Evolutionary conservation across 2,888 invertebrate genomes (phyloP), one percentile per base, ranked within the genome.

Genomic region (Resseliella maxima): DNA sequence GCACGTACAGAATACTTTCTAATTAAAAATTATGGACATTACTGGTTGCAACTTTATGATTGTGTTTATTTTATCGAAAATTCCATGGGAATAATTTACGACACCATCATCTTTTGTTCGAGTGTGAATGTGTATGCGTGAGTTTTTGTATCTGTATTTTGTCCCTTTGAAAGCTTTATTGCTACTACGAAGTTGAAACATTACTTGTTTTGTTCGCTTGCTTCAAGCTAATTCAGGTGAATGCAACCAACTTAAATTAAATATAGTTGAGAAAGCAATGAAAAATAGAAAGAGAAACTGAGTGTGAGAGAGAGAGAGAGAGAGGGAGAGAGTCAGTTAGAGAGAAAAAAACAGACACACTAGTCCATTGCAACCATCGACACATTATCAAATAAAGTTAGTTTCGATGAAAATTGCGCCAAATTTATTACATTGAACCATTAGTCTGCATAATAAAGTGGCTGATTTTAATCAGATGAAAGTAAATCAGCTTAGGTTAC

Each of bases 11-110:
- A 81, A 81, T 10, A 64, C 27, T 38, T 83, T 83, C 83, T 83
- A 83, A 83, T 83, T 83, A 83, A 83, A 83, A 83, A 83, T 83
- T 83, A 83, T 83, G 38, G 38, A 83, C 83, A 38, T 83, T 83
- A 38, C 36, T 83, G 83, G 38, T 38, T 38, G 83, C 38, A 83
- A 38, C 72, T 38, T n/a, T 83, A 38, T 83, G 83, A 83, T 83
- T 83, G 83, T 83, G 38, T 83, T 83, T 83, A 72, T 72, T 72
- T 72, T 72, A 72, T 72, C 72, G 27, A 35, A 31, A 72, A 72
- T 27, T 72, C 18, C 72, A 72, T 72, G 35, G 72, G 72, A 72
- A 72, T 72, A 72, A 72, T 72, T 72, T 72, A 72, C 18, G 72
- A 35, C 72, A 72, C 72, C 31, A 72, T 83, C 24, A 18, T 50